Evolutionary conservation across 1,140 invertebrate species (phyloP), one percentile per base, ranked within the genome.

Genomic region (Orius insidiosus): DNA sequence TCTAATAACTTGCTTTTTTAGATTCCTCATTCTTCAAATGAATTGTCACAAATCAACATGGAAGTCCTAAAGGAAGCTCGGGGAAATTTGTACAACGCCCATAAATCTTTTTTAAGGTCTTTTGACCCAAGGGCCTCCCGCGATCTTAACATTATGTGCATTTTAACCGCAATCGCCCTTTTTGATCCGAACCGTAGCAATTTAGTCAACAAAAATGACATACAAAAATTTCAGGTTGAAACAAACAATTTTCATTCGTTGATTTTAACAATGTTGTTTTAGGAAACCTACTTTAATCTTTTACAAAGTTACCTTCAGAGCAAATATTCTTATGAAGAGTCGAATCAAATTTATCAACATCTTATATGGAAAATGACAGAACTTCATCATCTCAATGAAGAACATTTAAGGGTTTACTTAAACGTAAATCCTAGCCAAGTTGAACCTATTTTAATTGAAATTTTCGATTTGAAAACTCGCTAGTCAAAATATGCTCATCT

Each of bases 251-350:
- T 24, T 4, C 3, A 24, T 24, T 4, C 7, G 7, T 24, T 24
- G 3, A 4, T 24, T 24, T 32, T 19, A 14, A 35, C n/a, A 10
- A 35, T 19, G 8, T 63, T 54, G 39, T 69, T 70, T 34, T 62
- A 85, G 79, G 86, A 89, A 64, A 84, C 84, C 7, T 93, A 92
- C 62, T 87, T 86, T 60, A 84, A 85, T 63, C 74, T 93, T 49
- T 68, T 93, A 3, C 67, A 80, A 55, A 70, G 84, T 38, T 93
- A 92, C 63, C 62, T 93, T 38, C 84, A 92, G 59, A 83, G 80
- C 54, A 68, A 80, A 18, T 83, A 83, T 62, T 71, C 77, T 0
- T 79, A 78, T 9, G 87, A 84, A 59, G 83, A 89, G 57, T 86
- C 87, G 0, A 78, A 79, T 55, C 77, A 78, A 6, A 76, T 78